Conservation (phyloP, 2,888 invertebrate species). For the Clistopyga incitator region DNA sequence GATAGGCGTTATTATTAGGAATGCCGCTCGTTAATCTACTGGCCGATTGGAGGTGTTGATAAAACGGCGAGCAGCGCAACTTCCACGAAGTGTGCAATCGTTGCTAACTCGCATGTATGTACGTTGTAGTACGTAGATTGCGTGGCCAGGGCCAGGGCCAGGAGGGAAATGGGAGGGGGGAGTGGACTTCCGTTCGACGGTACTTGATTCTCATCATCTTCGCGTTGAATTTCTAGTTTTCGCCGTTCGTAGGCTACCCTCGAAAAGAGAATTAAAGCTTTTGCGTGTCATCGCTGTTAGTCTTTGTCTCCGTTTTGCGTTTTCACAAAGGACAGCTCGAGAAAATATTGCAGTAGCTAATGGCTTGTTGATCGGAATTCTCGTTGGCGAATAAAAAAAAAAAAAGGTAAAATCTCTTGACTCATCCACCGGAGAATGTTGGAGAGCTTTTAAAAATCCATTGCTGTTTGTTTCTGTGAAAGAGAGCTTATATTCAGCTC, state of each 20-base stretch:
- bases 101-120: slow-evolving; percentile 20
- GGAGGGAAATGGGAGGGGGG: neutral
- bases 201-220: slow-evolving; percentile 32
- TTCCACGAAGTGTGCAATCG: slow-evolving; percentile 54
- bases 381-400: neutral
- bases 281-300: neutral
- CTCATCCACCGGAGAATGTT: neutral
- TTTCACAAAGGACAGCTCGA: neutral
- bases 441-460: neutral
- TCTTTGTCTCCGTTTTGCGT: neutral
- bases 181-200: slow-evolving; percentile 34
- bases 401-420: neutral
- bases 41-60: slow-evolving; percentile 58
- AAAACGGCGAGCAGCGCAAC: slow-evolving; percentile 47
- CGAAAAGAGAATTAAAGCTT: slow-evolving; percentile 5
- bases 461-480: slow-evolving; percentile 15
- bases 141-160: slow-evolving; percentile 29
- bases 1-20: slow-evolving; percentile 49
- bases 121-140: slow-evolving; percentile 16
- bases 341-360: slow-evolving; percentile 2
- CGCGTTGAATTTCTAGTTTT: slow-evolving; percentile 32
- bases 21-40: slow-evolving; percentile 51
- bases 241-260: neutral
- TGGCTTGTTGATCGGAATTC: neutral
- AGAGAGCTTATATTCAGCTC: slow-evolving; percentile 3